Evolutionary conservation across 2,113 vertebrate species (phyloP).

Genomic region (Oryctolagus cuniculus): DNA sequence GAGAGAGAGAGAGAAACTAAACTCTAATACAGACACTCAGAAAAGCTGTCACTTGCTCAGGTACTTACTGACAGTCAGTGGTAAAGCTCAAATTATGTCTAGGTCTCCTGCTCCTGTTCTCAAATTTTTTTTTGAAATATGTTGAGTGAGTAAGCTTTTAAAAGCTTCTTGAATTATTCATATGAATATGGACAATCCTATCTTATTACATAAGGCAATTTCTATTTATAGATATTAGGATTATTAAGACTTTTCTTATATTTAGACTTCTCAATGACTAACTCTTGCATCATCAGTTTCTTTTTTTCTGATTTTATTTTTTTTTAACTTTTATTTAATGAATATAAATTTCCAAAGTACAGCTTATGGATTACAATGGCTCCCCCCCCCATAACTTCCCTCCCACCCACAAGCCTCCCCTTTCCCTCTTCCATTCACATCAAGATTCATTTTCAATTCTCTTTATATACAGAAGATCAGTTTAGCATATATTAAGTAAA

Average conservation of each 20-base stretch:
- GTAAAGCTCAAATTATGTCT: background rate
- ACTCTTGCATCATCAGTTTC: constrained; percentile 24
- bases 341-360: too few relatives aligned
- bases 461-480: too few relatives aligned
- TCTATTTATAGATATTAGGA: constrained; percentile 69
- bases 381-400: too few relatives aligned
- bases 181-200: constrained; percentile 49
- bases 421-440: too few relatives aligned
- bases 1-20: background rate
- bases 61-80: background rate
- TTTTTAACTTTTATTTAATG: too few relatives aligned
- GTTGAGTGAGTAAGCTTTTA: constrained; percentile 24
- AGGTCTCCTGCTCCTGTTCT: background rate
- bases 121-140: background rate
- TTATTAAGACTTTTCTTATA: constrained; percentile 56
- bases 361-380: too few relatives aligned
- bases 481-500: too few relatives aligned
- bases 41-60: background rate
- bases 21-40: background rate
- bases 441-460: too few relatives aligned
- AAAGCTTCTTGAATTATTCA: constrained; percentile 69
- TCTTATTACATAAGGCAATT: constrained; percentile 37
- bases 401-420: too few relatives aligned
- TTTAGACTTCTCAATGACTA: constrained; percentile 46
- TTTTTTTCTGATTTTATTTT: too few relatives aligned